Percentiles rank a stretch among this genome's conserved stretches.
phyloP scores from a whole-genome alignment of 2,113 vertebrate genomes.

The Larimichthys crocea region DNA sequence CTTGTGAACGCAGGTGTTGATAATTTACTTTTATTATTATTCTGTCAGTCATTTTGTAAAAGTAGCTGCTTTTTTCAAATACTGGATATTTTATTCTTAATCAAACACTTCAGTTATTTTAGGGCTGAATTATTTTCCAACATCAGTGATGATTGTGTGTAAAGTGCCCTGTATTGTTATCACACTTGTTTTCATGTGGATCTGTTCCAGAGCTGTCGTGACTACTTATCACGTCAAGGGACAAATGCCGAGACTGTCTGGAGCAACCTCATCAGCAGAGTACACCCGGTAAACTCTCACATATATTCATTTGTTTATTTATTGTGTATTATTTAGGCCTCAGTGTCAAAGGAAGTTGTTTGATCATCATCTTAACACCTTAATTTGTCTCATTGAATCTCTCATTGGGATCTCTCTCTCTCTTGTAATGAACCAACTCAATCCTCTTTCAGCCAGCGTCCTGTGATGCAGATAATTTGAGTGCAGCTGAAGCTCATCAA shows the following conservation, averaged over 20 bases:
- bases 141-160: background rate
- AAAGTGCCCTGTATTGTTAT: conserved; percentile 28
- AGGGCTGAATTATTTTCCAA: background rate
- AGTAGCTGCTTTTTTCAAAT: background rate
- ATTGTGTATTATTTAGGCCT: background rate
- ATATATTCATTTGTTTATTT: background rate
- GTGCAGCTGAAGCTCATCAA: conserved; percentile 24
- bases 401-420: background rate
- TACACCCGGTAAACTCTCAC: conserved; percentile 76
- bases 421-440: conserved; percentile 7
- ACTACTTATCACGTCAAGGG: conserved; percentile 84
- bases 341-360: background rate
- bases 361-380: background rate
- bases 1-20: conserved; percentile 1
- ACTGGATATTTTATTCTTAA: background rate
- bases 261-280: conserved; percentile 77
- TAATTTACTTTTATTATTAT: conserved; percentile 11
- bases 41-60: conserved; percentile 17
- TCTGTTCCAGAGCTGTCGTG: conserved; percentile 82
- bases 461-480: conserved; percentile 43
- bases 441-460: conserved; percentile 60
- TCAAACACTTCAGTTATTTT: conserved; percentile 26
- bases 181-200: conserved; percentile 8
- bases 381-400: background rate
- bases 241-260: conserved; percentile 86